phyloP scores from a whole-genome alignment of 2,113 vertebrate species.

The Mesoclemmys tuberculata region DNA sequence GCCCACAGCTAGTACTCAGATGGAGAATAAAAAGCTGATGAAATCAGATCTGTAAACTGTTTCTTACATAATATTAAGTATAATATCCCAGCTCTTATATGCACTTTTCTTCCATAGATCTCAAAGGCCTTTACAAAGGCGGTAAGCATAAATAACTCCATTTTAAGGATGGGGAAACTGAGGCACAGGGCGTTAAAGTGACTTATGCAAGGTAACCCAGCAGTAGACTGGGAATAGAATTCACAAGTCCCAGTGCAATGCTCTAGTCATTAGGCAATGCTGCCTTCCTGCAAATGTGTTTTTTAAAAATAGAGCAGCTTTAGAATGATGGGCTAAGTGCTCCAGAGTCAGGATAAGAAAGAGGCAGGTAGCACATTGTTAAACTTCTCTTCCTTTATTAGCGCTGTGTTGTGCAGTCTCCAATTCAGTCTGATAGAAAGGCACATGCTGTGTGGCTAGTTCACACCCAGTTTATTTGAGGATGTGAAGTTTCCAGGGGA shows the following conservation, averaged over 20 bases:
- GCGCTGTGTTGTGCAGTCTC: background rate
- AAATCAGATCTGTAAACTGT: background rate
- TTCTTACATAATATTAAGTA: background rate
- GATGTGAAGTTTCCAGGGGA: background rate
- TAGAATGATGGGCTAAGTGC: rapidly evolving
- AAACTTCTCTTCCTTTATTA: rapidly evolving
- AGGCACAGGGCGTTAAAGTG: background rate
- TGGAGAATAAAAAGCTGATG: background rate
- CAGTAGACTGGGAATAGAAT: background rate
- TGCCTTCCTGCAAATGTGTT: background rate
- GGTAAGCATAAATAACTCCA: background rate
- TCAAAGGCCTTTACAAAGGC: background rate
- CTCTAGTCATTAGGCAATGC: background rate
- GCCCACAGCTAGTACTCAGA: background rate
- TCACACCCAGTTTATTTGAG: background rate
- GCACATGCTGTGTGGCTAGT: background rate
- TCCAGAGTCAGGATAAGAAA: background rate
- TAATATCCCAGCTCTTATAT: rapidly evolving
- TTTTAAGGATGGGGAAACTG: background rate
- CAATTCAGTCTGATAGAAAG: background rate
- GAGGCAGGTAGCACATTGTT: background rate
- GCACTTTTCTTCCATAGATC: background rate
- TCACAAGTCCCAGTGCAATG: background rate
- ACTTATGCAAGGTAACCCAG: background rate
- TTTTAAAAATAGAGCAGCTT: background rate